phyloP scores from a whole-genome alignment of 2,797 vertebrate species.

The Harpagifer antarcticus region DNA sequence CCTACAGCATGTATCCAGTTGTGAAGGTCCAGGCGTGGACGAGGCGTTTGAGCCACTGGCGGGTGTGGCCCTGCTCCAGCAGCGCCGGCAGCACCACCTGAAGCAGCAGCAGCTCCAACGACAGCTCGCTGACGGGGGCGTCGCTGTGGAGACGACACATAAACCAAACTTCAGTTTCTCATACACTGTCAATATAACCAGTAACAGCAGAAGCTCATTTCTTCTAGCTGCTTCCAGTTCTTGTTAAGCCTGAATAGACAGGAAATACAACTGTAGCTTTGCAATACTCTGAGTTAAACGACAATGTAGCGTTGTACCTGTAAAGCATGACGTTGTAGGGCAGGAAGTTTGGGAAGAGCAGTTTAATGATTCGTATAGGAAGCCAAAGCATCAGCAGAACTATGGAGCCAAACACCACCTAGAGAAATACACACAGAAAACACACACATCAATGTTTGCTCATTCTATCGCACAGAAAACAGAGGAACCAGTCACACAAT shows the following conservation, averaged over 20 bases:
- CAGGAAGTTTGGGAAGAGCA: conserved; percentile 91
- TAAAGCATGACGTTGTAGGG: conserved; percentile 99
- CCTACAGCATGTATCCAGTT: conserved; percentile 93
- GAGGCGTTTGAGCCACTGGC: conserved; percentile 96
- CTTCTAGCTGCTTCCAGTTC: background rate
- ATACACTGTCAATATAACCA: background rate
- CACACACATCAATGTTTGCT: background rate
- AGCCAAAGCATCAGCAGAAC: conserved; percentile 98
- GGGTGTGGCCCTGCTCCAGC: conserved; percentile 94
- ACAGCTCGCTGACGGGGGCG: conserved; percentile 89
- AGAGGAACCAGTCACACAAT: too few relatives aligned
- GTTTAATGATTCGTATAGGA: conserved; percentile 94
- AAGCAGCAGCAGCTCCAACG: conserved; percentile 90
- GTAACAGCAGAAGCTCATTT: background rate
- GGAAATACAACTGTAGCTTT: background rate
- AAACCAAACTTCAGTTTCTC: conserved; percentile 58
- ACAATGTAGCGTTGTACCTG: conserved; percentile 81
- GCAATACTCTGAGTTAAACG: background rate
- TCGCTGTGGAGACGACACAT: conserved; percentile 85
- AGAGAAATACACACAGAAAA: conserved; percentile 30
- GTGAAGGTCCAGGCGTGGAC: conserved; percentile 96
- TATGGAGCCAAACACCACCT: conserved; percentile 98
- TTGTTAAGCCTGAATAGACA: background rate
- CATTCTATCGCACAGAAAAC: too few relatives aligned
- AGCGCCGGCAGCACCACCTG: conserved; percentile 94